Conservation (phyloP, 2,888 invertebrate genomes). For the Hyposoter dolosus region DNA sequence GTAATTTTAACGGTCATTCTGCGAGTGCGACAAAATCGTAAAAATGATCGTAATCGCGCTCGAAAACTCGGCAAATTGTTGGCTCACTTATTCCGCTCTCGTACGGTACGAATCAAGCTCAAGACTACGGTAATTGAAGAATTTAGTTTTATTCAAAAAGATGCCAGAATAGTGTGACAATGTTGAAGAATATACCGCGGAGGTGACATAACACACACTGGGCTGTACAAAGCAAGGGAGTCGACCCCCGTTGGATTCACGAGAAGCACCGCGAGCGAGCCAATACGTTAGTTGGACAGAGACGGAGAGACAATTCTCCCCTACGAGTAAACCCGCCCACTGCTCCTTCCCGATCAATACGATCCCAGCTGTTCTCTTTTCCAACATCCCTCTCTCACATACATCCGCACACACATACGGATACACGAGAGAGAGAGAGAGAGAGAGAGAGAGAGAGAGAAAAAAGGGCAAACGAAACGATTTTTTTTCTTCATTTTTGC, state of each 20-base stretch:
- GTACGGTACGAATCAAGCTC: neutral
- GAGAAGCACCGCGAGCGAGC: conserved; percentile 61
- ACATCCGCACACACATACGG: conserved; percentile 39
- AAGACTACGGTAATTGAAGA: too few species aligned
- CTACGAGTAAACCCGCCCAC: conserved; percentile 72
- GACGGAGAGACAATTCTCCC: conserved; percentile 72
- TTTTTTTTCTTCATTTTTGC: neutral
- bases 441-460: conserved; percentile 2
- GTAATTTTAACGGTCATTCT: conserved; percentile 82
- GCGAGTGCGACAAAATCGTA: conserved; percentile 37
- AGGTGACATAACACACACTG: conserved; percentile 80
- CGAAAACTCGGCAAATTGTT: neutral
- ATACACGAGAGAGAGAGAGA: conserved; percentile 12
- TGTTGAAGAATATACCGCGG: conserved; percentile 74
- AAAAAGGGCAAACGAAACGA: conserved; percentile 8
- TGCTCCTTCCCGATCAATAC: conserved; percentile 81
- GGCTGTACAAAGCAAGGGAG: conserved; percentile 55
- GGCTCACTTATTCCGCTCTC: neutral
- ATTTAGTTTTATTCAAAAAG: neutral
- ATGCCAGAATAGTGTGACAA: conserved; percentile 53
- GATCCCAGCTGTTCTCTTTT: conserved; percentile 83
- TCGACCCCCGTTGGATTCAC: conserved; percentile 61
- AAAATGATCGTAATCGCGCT: conserved; percentile 28
- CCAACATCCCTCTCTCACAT: conserved; percentile 77
- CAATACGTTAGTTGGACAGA: conserved; percentile 17